Conservation (phyloP, 35 echinoderm and acorn worm species). For the Ptychodera flava region DNA sequence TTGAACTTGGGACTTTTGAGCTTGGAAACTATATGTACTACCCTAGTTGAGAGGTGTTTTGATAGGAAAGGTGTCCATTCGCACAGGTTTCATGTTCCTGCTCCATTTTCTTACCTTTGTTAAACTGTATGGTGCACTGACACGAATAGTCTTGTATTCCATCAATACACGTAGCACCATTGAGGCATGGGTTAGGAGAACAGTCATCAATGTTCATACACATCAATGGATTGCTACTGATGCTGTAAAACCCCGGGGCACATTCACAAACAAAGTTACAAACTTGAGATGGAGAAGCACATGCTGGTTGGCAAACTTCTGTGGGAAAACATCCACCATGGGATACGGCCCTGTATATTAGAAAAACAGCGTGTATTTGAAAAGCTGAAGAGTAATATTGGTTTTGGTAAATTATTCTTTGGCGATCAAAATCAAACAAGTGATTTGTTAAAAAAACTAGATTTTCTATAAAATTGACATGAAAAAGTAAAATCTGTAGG, state of each 20-base stretch:
- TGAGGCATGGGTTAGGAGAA: conserved; percentile 63
- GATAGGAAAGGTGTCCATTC: no score
- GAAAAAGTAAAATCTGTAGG: no score
- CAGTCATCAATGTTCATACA: conserved; percentile 94
- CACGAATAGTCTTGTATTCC: conserved; percentile 87
- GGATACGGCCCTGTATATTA: conserved; percentile 59
- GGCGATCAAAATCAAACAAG: not conserved
- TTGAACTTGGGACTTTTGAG: no score
- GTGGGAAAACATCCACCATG: conserved; percentile 78
- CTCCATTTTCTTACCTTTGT: conserved; percentile 97
- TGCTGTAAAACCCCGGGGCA: conserved; percentile 53
- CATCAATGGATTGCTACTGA: conserved; percentile 35
- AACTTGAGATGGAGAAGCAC: conserved; percentile 50
- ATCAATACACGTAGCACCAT: conserved; percentile 92
- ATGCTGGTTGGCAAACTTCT: conserved; percentile 75
- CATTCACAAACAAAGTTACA: conserved; percentile 89
- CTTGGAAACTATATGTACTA: no score
- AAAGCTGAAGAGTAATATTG: no score
- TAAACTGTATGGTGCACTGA: conserved; percentile 80
- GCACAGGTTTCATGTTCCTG: no score
- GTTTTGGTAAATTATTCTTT: no score
- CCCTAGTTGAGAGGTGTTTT: no score
- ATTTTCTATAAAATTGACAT: not conserved
- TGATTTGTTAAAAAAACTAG: not conserved
- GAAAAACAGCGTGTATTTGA: not conserved